Base-by-base conservation (phyloP, 2,113 vertebrate genomes). In the Propithecus coquereli region DNA sequence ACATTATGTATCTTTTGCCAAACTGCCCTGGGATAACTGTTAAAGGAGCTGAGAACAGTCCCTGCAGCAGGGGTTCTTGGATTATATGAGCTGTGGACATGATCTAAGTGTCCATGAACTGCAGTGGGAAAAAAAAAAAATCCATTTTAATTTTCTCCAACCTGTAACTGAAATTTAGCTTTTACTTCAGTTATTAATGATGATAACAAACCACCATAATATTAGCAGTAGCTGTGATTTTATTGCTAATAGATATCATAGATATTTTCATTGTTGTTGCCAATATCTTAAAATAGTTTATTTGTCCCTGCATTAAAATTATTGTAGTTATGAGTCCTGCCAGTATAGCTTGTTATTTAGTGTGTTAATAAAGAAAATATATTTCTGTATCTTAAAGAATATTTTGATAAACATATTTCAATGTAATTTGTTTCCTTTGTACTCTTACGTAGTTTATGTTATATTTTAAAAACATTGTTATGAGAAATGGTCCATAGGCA, bases 131-230 rank as follows among this genome's bases (percentile, higher is more conserved):
- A 61, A 90, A 61, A 61, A 90, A 65, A 79, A 65, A 66, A 32
- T 65, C 4, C 20, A n/a, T 73, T 23, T 96, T 84, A 32, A 74
- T 82, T 76, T 97, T 57, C 63, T 94, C 76, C 66, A 70, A 92
- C 3, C 25, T 63, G 92, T 85, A 85, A 65, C 43, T 87, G 68
- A 87, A 92, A 93, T 59, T 65, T 84, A 65, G 54, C 45, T 88
- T 96, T 91, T 54, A 18, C 12, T 63, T 94, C n/a, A 76, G 34
- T 85, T 59, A 50, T 34, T 61, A 82, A 37, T 70, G 65, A 81
- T 50, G 54, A 23, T 13, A 77, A 52, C 27, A 93, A 61, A 25
- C 68, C 37, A 92, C n/a, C 45, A 23, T 7, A 12, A 9, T 37
- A 52, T 83, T 74, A 71, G 37, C 52, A 50, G n/a, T 57, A 70